These are phyloP conservation scores for Contarinia nasturtii DNA, from an alignment of 1,140 invertebrate species.

Conservation along the genomic window DNA sequence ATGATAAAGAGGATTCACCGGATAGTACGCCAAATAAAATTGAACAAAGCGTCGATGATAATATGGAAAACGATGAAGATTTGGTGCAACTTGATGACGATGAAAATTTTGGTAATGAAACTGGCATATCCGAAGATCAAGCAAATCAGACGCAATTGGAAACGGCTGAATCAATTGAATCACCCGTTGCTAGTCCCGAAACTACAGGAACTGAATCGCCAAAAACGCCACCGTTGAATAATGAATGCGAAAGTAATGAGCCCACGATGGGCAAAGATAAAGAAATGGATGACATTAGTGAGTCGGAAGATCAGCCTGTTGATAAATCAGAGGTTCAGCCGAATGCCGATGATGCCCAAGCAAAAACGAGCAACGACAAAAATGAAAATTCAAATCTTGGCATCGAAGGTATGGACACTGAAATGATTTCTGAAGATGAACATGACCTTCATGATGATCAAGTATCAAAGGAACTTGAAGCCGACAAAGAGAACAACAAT, in stretches of 20 bases:
- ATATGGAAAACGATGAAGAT: constrained; percentile 18
- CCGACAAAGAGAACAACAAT: constrained; percentile 20
- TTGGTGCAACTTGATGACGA: constrained; percentile 25
- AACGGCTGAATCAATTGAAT: neutral
- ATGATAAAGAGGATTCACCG: constrained; percentile 21
- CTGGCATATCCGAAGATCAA: constrained; percentile 5
- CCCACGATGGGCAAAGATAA: too few species aligned
- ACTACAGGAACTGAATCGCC: constrained; percentile 21
- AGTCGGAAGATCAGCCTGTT: too few species aligned
- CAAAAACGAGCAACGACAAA: constrained; percentile 33
- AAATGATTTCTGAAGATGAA: constrained; percentile 48
- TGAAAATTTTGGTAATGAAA: constrained; percentile 9
- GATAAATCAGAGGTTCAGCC: neutral
- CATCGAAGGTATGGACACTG: constrained; percentile 41
- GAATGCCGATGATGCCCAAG: neutral
- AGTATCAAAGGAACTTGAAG: constrained; percentile 23
- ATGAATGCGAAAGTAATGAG: too few species aligned
- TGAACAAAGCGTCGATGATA: constrained; percentile 12
- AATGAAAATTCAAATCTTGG: constrained; percentile 31
- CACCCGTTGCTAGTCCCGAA: constrained; percentile 5
- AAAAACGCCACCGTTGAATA: constrained; percentile 1
- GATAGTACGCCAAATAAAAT: constrained; percentile 18
- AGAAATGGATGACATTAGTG: too few species aligned
- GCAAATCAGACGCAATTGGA: constrained; percentile 1
- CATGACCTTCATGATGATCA: constrained; percentile 23